A percentile compares a stretch with the other conserved stretches of the same genome.
Conservation (phyloP, 1,140 invertebrate species). For the Pogonomyrmex californicus region DNA sequence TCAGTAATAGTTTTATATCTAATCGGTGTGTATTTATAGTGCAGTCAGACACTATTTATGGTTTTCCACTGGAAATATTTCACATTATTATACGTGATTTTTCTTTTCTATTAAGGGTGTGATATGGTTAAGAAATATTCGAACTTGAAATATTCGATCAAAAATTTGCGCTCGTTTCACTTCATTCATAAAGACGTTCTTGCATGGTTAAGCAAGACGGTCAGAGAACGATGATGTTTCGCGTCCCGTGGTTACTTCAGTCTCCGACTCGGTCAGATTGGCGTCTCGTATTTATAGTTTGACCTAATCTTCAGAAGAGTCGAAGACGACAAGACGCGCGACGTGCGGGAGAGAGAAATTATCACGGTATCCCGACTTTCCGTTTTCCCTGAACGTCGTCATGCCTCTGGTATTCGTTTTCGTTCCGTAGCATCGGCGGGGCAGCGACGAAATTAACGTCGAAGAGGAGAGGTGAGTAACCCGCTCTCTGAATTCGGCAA, state of each 20-base stretch:
- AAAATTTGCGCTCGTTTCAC: not conserved
- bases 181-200: slow-evolving; percentile 17
- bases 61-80: not conserved
- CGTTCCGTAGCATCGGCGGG: slow-evolving; percentile 37
- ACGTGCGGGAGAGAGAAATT: slow-evolving; percentile 11
- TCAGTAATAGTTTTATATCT: not conserved
- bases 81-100: not conserved
- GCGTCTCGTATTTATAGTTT: slow-evolving; percentile 83
- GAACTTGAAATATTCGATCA: not conserved
- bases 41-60: not conserved
- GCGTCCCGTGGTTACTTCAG: slow-evolving; percentile 40
- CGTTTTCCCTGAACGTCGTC: slow-evolving; percentile 75
- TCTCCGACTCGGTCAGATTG: slow-evolving; percentile 72
- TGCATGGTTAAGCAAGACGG: slow-evolving; percentile 60
- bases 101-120: not conserved
- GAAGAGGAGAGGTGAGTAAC: slow-evolving; percentile 79
- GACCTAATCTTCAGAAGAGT: slow-evolving; percentile 77
- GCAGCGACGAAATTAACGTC: slow-evolving; percentile 78
- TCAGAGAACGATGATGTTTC: slow-evolving; percentile 13
- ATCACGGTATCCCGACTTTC: slow-evolving; percentile 46
- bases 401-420: slow-evolving; percentile 75
- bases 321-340: slow-evolving; percentile 33
- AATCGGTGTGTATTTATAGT: not conserved
- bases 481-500: slow-evolving; percentile 62
- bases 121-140: not conserved